Conservation (phyloP, 2,888 invertebrate genomes). For the Sminthurides aquaticus region DNA sequence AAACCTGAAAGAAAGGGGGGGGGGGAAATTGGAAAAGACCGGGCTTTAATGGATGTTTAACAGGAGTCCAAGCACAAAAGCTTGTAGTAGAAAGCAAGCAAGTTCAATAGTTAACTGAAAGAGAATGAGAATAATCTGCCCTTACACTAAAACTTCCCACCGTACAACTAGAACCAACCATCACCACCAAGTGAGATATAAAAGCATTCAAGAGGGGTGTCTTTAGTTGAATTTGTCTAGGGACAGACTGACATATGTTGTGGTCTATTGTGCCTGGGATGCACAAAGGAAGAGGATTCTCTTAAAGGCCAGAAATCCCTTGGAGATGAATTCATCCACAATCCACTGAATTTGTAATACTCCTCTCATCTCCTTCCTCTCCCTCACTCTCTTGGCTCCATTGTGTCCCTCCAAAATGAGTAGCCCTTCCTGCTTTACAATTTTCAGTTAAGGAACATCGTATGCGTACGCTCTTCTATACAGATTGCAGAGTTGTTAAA, state of each 20-base stretch:
- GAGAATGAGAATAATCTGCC: background rate
- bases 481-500: background rate
- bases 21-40: background rate
- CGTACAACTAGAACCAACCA: background rate
- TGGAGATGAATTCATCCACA: no score
- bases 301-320: no score
- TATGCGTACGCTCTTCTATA: background rate
- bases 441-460: background rate
- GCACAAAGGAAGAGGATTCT: no score
- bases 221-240: background rate
- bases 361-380: background rate
- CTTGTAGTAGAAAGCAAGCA: background rate
- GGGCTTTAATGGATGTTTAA: background rate
- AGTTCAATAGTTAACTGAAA: no score
- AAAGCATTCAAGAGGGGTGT: background rate
- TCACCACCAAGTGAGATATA: background rate
- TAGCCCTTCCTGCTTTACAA: background rate
- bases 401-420: background rate
- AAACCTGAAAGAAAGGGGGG: background rate
- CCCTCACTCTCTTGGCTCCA: background rate
- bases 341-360: no score
- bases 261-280: background rate
- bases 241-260: background rate
- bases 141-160: background rate
- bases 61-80: background rate